A percentile compares a stretch with the other conserved stretches of the same genome.
Evolutionary conservation across 92 coral and sea anemone species (phyloP).

Genomic region (Porites evermanni): DNA sequence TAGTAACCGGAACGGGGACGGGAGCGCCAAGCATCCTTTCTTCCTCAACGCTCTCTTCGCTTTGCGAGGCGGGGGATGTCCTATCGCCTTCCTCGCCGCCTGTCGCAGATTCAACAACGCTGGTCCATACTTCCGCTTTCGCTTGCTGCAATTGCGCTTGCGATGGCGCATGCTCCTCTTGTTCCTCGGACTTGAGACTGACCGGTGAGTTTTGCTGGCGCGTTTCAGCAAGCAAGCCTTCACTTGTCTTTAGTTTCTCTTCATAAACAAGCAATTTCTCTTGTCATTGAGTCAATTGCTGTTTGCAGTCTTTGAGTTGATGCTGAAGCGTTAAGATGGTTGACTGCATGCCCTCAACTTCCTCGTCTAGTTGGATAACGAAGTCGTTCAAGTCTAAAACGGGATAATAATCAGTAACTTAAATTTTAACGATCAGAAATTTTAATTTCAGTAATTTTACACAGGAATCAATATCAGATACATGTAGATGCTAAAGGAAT

Average conservation of each 20-base stretch:
- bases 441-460: no score
- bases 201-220: constrained; percentile 64
- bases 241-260: constrained; percentile 63
- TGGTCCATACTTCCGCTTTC: constrained; percentile 44
- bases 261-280: constrained; percentile 45
- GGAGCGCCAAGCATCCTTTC: constrained; percentile 38
- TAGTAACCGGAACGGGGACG: neutral
- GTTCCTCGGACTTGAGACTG: constrained; percentile 56
- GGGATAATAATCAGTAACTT: neutral
- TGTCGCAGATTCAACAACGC: constrained; percentile 20
- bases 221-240: constrained; percentile 63
- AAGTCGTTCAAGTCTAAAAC: constrained; percentile 93
- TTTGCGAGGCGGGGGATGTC: constrained; percentile 38
- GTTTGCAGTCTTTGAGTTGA: constrained; percentile 90
- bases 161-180: constrained; percentile 44
- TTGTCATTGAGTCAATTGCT: constrained; percentile 69
- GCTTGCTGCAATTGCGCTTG: constrained; percentile 16
- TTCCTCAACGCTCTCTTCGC: constrained; percentile 27
- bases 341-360: constrained; percentile 99
- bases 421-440: no score
- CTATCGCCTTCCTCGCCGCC: constrained; percentile 25
- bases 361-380: constrained; percentile 95
- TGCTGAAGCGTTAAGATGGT: constrained; percentile 97
- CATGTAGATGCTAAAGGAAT: no score
- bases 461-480: no score